These are phyloP conservation scores for Ferrisia virgata DNA, from an alignment of 2,888 invertebrate species.

Conservation along the genomic window DNA sequence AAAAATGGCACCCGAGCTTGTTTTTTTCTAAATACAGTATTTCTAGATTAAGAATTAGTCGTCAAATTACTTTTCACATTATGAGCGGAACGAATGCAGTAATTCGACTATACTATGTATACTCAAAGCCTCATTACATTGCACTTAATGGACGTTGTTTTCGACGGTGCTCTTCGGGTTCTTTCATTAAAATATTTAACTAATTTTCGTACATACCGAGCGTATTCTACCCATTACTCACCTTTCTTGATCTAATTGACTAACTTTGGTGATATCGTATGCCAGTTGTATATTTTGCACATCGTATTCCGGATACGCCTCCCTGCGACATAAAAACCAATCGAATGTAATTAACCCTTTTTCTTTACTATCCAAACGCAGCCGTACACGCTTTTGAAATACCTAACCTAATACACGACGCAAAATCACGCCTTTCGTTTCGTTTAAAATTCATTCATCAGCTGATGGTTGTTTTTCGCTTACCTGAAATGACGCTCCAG, in stretches of 20 bases:
- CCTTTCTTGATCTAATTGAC: constrained; percentile 69
- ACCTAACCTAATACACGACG: background rate
- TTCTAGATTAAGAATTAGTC: no score
- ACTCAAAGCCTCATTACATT: no score
- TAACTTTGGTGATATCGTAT: constrained; percentile 78
- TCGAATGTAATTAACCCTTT: background rate
- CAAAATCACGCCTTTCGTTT: background rate
- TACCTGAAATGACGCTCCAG: constrained; percentile 65
- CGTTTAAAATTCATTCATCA: no score
- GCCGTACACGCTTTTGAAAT: background rate
- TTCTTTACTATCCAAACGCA: background rate
- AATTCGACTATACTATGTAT: no score
- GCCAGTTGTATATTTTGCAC: constrained; percentile 85
- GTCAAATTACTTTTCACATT: no score
- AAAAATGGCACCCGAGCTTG: no score
- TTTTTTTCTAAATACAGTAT: no score
- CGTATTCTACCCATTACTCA: constrained; percentile 48
- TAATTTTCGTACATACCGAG: no score
- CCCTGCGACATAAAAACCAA: constrained; percentile 58
- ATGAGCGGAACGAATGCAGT: no score
- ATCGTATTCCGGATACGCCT: constrained; percentile 81
- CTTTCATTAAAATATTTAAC: no score
- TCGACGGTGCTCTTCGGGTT: no score
- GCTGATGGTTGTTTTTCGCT: constrained; percentile 44
- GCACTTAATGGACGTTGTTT: no score